phyloP scores from a whole-genome alignment of 2,797 vertebrate species.

The Clamator glandarius region DNA sequence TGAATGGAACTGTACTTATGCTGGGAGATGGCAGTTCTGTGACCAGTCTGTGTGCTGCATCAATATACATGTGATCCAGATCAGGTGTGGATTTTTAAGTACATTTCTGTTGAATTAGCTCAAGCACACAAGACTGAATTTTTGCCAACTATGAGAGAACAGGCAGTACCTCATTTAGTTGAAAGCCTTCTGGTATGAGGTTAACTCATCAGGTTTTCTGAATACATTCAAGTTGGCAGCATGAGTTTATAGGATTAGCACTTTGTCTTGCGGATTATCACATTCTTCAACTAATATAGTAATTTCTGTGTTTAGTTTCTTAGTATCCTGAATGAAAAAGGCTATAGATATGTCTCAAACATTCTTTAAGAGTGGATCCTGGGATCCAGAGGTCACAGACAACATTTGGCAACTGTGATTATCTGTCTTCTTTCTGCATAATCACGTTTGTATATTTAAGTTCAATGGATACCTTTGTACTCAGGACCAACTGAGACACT shows the following conservation, averaged over 20 bases:
- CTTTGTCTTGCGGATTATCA: not conserved
- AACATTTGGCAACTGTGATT: not conserved
- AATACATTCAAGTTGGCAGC: not conserved
- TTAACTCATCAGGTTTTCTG: conserved; percentile 12
- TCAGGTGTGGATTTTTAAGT: conserved; percentile 44
- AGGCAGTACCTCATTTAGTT: conserved; percentile 27
- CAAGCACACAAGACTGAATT: not conserved
- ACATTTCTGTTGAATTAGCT: not conserved
- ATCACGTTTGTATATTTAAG: not conserved
- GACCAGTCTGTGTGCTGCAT: not conserved
- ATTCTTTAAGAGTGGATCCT: not conserved
- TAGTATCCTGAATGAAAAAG: not conserved
- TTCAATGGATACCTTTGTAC: not conserved
- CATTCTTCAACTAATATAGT: not conserved
- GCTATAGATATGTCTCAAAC: not conserved
- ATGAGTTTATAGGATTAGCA: not conserved
- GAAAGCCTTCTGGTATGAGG: conserved; percentile 32
- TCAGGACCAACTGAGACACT: not conserved
- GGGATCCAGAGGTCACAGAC: not conserved
- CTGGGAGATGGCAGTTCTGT: not conserved
- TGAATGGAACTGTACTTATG: not conserved
- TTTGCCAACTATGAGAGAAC: conserved; percentile 9
- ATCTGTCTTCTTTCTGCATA: not conserved
- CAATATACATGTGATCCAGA: not conserved
- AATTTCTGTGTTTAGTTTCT: not conserved